phyloP scores from a whole-genome alignment of 37 sponge, comb jelly and placozoan genomes.

The Crambe crambe region DNA sequence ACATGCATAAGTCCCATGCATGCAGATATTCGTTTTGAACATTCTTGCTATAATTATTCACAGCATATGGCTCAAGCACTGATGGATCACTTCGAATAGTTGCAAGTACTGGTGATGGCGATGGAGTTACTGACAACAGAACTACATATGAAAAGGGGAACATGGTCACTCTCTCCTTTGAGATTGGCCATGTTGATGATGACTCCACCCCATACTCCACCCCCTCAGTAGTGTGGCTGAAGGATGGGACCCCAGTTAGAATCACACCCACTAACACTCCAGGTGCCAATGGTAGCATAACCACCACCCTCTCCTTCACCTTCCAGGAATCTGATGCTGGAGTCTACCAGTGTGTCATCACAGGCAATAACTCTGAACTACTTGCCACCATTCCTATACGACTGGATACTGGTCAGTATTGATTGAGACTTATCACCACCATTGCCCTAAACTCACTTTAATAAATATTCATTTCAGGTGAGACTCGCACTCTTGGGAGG shows the following conservation, averaged over 20 bases:
- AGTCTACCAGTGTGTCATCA: conserved; percentile 50
- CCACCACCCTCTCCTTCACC: neutral
- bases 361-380: conserved; percentile 15
- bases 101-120: neutral
- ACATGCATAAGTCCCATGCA: too few relatives aligned
- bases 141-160: neutral
- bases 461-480: neutral
- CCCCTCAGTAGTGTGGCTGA: conserved; percentile 27
- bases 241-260: conserved; percentile 12
- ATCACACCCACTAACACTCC: neutral
- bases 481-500: conserved; percentile 2
- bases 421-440: neutral
- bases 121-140: neutral
- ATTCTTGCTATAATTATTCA: neutral
- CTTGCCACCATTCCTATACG: conserved; percentile 18
- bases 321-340: conserved; percentile 31
- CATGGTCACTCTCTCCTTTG: neutral
- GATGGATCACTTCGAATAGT: neutral
- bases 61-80: neutral
- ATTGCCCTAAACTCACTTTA: too few relatives aligned
- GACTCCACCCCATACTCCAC: neutral
- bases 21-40: too few relatives aligned
- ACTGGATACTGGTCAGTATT: conserved; percentile 39
- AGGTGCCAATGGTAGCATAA: neutral
- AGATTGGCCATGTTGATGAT: conserved; percentile 5